These are phyloP conservation scores for Stratiomys singularior DNA, from an alignment of 2,888 invertebrate species.

Conservation along the genomic window DNA sequence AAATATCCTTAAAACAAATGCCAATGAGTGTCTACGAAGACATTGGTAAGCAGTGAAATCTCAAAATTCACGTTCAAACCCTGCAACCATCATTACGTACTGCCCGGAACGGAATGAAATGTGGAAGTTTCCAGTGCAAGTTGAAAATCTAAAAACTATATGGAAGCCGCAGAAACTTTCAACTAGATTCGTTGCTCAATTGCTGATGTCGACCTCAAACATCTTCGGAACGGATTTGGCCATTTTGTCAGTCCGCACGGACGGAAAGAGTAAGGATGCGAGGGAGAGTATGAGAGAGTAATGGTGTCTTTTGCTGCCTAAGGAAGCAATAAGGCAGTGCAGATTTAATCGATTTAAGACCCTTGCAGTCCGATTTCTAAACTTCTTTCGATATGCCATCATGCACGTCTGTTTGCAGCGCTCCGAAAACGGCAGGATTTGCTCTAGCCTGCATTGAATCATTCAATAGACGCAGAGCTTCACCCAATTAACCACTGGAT, in stretches of 20 bases:
- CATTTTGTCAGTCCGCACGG: no score
- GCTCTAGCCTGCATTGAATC: neutral
- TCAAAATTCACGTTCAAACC: neutral
- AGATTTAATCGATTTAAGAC: conserved; percentile 10
- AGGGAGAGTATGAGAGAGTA: neutral
- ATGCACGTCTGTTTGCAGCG: neutral
- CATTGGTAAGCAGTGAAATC: neutral
- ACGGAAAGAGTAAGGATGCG: neutral
- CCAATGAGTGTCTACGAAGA: neutral
- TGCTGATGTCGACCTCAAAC: conserved; percentile 48
- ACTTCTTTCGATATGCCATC: neutral
- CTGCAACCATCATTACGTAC: neutral
- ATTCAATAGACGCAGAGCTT: neutral
- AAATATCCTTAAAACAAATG: conserved; percentile 11
- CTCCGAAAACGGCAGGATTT: neutral
- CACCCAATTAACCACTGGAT: neutral
- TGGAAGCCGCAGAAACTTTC: conserved; percentile 39
- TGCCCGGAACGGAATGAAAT: neutral
- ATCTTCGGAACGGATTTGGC: conserved; percentile 38
- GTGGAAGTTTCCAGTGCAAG: neutral
- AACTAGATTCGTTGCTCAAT: conserved; percentile 46
- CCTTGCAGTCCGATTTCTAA: neutral
- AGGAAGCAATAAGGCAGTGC: no score
- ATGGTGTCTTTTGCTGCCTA: neutral
- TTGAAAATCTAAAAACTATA: conserved; percentile 16